Percentiles rank a stretch among this genome's conserved stretches.
Evolutionary conservation across 1,140 invertebrate species (phyloP).

Genomic region (Caerostris darwini): DNA sequence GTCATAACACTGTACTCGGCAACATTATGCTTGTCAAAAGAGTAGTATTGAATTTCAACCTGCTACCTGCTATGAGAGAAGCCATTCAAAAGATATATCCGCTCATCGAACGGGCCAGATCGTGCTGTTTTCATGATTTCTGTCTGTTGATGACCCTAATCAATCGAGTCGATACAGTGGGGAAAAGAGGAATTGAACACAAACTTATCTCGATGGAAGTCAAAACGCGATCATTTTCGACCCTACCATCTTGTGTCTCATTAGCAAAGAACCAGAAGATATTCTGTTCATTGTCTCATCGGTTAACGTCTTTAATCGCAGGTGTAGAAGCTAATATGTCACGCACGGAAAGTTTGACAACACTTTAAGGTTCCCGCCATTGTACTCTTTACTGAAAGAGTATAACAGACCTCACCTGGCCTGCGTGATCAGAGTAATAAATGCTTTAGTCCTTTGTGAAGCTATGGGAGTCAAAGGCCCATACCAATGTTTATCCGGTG

Average conservation of each 20-base stretch:
- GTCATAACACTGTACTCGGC: too few species aligned
- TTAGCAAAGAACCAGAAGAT: slow-evolving; percentile 57
- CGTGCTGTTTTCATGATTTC: too few species aligned
- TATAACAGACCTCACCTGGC: background rate
- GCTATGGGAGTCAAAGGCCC: slow-evolving; percentile 20
- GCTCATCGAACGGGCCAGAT: background rate
- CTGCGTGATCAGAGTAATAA: slow-evolving; percentile 47
- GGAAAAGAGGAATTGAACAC: background rate
- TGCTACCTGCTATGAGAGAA: too few species aligned
- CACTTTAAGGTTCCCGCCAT: slow-evolving; percentile 30
- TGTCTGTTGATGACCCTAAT: background rate
- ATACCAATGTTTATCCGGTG: slow-evolving; percentile 5
- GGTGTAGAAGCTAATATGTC: slow-evolving; percentile 43
- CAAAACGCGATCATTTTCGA: slow-evolving; percentile 81
- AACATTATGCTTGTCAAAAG: too few species aligned
- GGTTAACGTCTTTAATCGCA: slow-evolving; percentile 41
- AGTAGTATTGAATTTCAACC: too few species aligned
- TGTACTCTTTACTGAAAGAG: background rate
- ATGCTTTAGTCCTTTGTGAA: background rate
- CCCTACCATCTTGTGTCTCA: slow-evolving; percentile 64
- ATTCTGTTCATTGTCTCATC: slow-evolving; percentile 39
- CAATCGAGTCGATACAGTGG: background rate
- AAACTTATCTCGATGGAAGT: slow-evolving; percentile 30
- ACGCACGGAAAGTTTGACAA: slow-evolving; percentile 29
- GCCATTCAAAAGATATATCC: background rate